Percentiles rank a stretch among this genome's conserved stretches.
Conservation (phyloP, 2,797 vertebrate genomes). For the Anguilla obscura region DNA sequence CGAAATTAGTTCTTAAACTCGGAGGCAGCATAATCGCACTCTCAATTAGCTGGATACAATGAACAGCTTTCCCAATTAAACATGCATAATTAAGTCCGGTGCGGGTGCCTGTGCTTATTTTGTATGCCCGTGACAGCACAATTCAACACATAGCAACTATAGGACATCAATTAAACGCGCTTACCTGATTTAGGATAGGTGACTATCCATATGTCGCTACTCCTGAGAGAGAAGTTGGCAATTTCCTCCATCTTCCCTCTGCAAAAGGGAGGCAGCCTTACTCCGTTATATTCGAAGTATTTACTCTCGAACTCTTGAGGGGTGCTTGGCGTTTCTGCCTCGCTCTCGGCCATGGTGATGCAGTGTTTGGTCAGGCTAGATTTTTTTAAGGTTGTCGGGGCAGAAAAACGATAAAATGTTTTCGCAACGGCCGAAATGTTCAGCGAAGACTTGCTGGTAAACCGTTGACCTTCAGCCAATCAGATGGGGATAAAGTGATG, state of each 20-base stretch:
- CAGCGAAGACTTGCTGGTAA: constrained; percentile 50
- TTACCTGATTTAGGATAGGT: constrained; percentile 97
- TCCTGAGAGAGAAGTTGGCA: constrained; percentile 88
- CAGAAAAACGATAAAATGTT: not conserved
- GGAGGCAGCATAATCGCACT: not conserved
- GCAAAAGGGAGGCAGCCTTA: constrained; percentile 96
- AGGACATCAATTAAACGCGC: not conserved
- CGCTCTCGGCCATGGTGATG: constrained; percentile 90
- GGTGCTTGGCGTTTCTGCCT: constrained; percentile 94
- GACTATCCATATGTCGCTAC: constrained; percentile 96
- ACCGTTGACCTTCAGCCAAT: constrained; percentile 66
- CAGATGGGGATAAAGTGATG: constrained; percentile 64
- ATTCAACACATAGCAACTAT: not conserved
- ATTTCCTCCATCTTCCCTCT: constrained; percentile 98
- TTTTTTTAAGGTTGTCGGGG: not conserved
- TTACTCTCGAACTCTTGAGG: constrained; percentile 97
- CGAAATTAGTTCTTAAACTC: not conserved
- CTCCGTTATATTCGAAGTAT: constrained; percentile 95
- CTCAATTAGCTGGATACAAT: not conserved
- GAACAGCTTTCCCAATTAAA: not conserved
- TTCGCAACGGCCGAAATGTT: constrained; percentile 38
- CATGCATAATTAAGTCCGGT: not conserved
- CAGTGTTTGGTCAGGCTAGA: not conserved
- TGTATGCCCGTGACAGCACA: not conserved
- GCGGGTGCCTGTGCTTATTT: not conserved